Percentiles rank a stretch among this genome's conserved stretches.
These are phyloP conservation scores for Baccha elongata DNA, from an alignment of 2,888 invertebrate species.

Conservation along the genomic window DNA sequence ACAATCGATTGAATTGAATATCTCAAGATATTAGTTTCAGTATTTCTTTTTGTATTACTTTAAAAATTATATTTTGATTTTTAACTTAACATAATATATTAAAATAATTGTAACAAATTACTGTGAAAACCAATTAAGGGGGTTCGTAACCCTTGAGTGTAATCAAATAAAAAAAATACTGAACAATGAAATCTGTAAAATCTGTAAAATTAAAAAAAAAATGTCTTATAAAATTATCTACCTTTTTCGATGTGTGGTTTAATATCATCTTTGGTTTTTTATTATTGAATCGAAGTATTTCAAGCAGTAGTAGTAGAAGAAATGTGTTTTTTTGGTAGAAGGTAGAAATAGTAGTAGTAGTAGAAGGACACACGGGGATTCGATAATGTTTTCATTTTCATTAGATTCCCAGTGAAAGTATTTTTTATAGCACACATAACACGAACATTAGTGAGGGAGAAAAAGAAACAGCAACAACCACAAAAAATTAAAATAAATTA, in stretches of 20 bases:
- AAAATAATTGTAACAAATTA: no score
- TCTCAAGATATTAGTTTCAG: no score
- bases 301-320: constrained; percentile 62
- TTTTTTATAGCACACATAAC: constrained; percentile 31
- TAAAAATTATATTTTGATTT: no score
- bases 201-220: no score
- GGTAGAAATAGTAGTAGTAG: constrained; percentile 46
- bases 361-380: constrained; percentile 47
- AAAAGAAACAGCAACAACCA: constrained; percentile 55
- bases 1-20: no score
- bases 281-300: constrained; percentile 56
- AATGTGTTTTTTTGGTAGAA: constrained; percentile 40
- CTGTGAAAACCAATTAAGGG: no score
- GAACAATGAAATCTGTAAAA: constrained; percentile 7
- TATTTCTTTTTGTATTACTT: no score
- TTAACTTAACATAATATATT: no score
- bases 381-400: constrained; percentile 23
- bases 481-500: constrained; percentile 32
- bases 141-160: not conserved
- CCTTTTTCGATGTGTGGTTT: constrained; percentile 78
- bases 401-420: constrained; percentile 34
- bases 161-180: constrained; percentile 15
- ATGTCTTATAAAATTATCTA: no score
- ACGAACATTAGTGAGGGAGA: constrained; percentile 48
- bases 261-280: constrained; percentile 76